A percentile compares a stretch with the other conserved stretches of the same genome.
phyloP scores from a whole-genome alignment of 92 coral and sea anemone species.

The Paragorgia papillata region DNA sequence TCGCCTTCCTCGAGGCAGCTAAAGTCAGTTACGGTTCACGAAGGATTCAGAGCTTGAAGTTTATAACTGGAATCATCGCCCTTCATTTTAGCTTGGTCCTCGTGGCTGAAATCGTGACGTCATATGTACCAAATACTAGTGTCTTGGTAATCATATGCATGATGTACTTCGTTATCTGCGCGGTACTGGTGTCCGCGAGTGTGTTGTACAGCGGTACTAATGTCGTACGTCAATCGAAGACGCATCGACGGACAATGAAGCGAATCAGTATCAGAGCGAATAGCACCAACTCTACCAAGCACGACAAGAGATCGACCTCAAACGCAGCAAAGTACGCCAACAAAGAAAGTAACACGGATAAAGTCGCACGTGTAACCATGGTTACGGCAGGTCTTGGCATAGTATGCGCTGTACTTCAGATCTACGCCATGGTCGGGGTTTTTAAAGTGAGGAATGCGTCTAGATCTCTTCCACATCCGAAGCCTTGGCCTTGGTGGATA shows the following conservation, averaged over 20 bases:
- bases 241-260: constrained; percentile 28
- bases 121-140: constrained; percentile 58
- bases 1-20: constrained; percentile 81
- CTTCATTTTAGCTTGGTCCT: constrained; percentile 72
- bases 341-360: constrained; percentile 48
- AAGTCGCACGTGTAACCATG: constrained; percentile 75
- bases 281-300: no score
- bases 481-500: constrained; percentile 93
- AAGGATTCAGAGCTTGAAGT: constrained; percentile 64
- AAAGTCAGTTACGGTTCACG: constrained; percentile 56
- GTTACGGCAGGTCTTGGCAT: constrained; percentile 70
- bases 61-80: constrained; percentile 58
- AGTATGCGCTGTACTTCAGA: constrained; percentile 65
- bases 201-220: constrained; percentile 85
- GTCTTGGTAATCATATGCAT: constrained; percentile 79
- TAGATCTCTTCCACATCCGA: constrained; percentile 23
- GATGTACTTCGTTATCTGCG: constrained; percentile 82
- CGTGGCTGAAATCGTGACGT: constrained; percentile 68
- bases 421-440: constrained; percentile 86
- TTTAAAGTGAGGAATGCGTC: constrained; percentile 43
- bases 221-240: constrained; percentile 44
- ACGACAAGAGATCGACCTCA: background rate
- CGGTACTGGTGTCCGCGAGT: constrained; percentile 66
- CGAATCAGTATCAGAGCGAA: constrained; percentile 25
- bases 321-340: background rate